Percentiles rank a stretch among this genome's conserved stretches.
Evolutionary conservation across 2,113 vertebrate genomes (phyloP).

Genomic region (rabbit (Oryctolagus cuniculus)): mOryCun1.1 NC_091447.1:36887001-36887500

Average conservation of each 20-base stretch:
- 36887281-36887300: constrained; percentile 2
- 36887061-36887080: not conserved
- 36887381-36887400: not conserved
- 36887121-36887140: constrained; percentile 33
- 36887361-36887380: not conserved
- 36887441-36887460: not conserved
- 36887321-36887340: not conserved
- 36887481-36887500: not conserved
- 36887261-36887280: constrained; percentile 59
- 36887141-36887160: not conserved
- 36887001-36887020: not conserved
- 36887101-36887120: not conserved
- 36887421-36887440: not conserved
- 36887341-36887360: not conserved
- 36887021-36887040: not conserved
- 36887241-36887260: not conserved
- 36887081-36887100: not conserved
- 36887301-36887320: not conserved
- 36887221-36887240: constrained; percentile 7
- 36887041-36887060: not conserved
- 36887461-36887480: not conserved
- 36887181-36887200: constrained; percentile 61
- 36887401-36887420: not conserved
- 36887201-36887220: constrained; percentile 42
- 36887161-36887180: constrained; percentile 12